phyloP scores from a whole-genome alignment of 1,140 invertebrate genomes.

The Temnothorax nylanderi region DNA sequence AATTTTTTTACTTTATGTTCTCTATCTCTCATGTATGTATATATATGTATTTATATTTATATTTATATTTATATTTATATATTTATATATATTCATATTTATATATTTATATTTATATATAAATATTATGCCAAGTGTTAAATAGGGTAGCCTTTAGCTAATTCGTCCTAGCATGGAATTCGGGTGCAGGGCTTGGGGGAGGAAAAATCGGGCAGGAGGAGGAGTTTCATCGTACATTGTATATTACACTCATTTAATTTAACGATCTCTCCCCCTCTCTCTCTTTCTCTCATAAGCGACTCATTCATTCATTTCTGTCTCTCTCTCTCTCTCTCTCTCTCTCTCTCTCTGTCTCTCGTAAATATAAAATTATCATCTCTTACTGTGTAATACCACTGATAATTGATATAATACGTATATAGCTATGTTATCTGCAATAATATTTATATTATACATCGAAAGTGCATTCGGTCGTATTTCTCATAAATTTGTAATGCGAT shows the following conservation, averaged over 20 bases:
- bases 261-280: conserved; percentile 66
- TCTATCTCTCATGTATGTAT: conserved; percentile 78
- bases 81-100: conserved; percentile 65
- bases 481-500: conserved; percentile 61
- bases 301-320: conserved; percentile 35
- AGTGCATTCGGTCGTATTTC: conserved; percentile 68
- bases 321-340: too few species aligned
- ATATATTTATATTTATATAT: conserved; percentile 77
- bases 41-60: conserved; percentile 75
- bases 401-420: conserved; percentile 78
- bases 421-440: conserved; percentile 72
- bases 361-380: conserved; percentile 86
- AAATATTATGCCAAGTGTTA: conserved; percentile 85
- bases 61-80: conserved; percentile 75
- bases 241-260: conserved; percentile 83
- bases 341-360: conserved; percentile 73
- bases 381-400: conserved; percentile 83
- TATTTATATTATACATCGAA: conserved; percentile 73
- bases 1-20: conserved; percentile 79
- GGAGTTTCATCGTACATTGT: conserved; percentile 78
- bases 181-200: conserved; percentile 74
- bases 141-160: conserved; percentile 84
- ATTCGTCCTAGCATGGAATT: conserved; percentile 78
- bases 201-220: conserved; percentile 52
- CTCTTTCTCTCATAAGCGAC: conserved; percentile 50